These are phyloP conservation scores for Adelges cooleyi DNA, from an alignment of 1,140 invertebrate species.

Conservation along the genomic window DNA sequence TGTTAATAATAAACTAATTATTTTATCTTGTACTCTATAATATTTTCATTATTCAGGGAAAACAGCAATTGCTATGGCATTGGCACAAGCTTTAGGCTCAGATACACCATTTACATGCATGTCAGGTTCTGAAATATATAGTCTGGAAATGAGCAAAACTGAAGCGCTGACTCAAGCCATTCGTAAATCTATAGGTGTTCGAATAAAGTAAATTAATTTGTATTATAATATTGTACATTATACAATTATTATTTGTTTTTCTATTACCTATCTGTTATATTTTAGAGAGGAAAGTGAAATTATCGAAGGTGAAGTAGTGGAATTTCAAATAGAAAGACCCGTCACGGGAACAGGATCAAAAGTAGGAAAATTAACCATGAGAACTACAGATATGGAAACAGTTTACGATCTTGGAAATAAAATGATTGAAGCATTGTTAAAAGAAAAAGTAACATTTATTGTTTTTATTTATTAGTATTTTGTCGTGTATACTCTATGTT, in stretches of 20 bases:
- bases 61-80: slow-evolving; percentile 92
- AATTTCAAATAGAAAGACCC: slow-evolving; percentile 90
- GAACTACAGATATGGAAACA: slow-evolving; percentile 99
- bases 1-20: no score
- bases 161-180: slow-evolving; percentile 96
- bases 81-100: slow-evolving; percentile 84
- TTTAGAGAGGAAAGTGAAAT: slow-evolving; percentile 91
- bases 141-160: slow-evolving; percentile 97
- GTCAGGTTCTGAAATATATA: slow-evolving; percentile 96
- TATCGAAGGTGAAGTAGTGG: slow-evolving; percentile 97
- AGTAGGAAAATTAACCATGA: slow-evolving; percentile 81
- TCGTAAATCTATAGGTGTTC: slow-evolving; percentile 91
- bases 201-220: slow-evolving; percentile 72
- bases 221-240: neutral
- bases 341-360: slow-evolving; percentile 82
- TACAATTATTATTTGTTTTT: neutral
- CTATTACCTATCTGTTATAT: slow-evolving; percentile 33
- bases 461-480: neutral
- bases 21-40: no score
- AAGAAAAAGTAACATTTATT: slow-evolving; percentile 81
- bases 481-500: neutral
- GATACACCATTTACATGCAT: slow-evolving; percentile 98
- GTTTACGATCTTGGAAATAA: slow-evolving; percentile 97
- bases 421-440: slow-evolving; percentile 95
- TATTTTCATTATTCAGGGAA: slow-evolving; percentile 51